Evolutionary conservation across 1,140 invertebrate species (phyloP), one percentile per base, ranked within the genome.

Genomic region (Dinoponera quadriceps): DNA sequence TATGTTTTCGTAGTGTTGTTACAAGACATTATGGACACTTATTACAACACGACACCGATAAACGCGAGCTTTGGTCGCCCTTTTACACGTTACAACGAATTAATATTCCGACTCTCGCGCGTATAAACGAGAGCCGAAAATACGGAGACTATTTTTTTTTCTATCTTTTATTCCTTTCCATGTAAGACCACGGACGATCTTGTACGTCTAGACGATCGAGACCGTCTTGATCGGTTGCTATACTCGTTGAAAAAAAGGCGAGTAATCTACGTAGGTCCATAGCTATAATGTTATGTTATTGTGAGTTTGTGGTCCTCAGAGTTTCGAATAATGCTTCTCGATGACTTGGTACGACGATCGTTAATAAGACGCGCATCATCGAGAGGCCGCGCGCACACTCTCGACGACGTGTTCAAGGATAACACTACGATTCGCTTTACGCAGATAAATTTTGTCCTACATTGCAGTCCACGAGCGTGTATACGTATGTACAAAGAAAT

Each of bases 221-320:
- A 54, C 66, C 5, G n/a, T 16, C 33, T 27, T n/a, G 44, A 54
- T 65, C 75, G 14, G 69, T 16, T 1, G 51, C 22, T 80, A 80
- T 9, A 20, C 22, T 80, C 33, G 29, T 51, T 25, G 18, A 57
- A 59, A 57, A 80, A 57, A 80, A 57, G 33, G 14, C 49, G 33
- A 59, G 16, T 71, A 80, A 66, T 83, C 55, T 80, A 63, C 51
- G 38, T 81, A 81, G 57, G 60, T 62, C 55, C 44, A 25, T 63
- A 38, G 29, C 25, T 77, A 78, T 25, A 72, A 74, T 57, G 49
- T 92, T 92, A 92, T 57, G 49, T 92, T 92, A 92, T 92, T 92
- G 90, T 92, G 89, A 89, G 85, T 88, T 90, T 44, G 83, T 92
- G 92, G 91, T 92, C 91, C 91, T 92, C 90, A 73, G 80, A 89